Evolutionary conservation across 2,113 vertebrate species (phyloP).

Genomic region (Rhegmatorhina hoffmannsi): DNA sequence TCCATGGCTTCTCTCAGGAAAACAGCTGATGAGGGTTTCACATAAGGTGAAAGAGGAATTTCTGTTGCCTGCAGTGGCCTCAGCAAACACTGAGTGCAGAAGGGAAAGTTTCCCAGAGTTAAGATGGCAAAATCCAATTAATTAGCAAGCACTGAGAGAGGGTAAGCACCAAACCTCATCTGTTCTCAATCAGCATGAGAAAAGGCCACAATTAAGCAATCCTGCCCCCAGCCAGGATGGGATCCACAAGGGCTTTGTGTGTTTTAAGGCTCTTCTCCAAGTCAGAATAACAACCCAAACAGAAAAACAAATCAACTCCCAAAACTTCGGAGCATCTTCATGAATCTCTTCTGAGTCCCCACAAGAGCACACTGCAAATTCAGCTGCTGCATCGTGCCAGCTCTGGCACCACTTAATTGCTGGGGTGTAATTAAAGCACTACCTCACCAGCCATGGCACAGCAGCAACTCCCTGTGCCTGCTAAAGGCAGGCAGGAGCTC

Average conservation of each 20-base stretch:
- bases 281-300: background rate
- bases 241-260: background rate
- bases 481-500: background rate
- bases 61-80: background rate
- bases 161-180: background rate
- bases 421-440: background rate
- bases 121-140: background rate
- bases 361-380: background rate
- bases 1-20: background rate
- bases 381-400: background rate
- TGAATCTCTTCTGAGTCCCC: background rate
- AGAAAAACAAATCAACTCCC: background rate
- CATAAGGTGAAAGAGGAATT: background rate
- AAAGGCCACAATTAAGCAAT: background rate
- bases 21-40: background rate
- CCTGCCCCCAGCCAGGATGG: background rate
- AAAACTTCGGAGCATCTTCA: background rate
- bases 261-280: background rate
- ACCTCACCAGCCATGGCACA: background rate
- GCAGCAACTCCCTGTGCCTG: background rate
- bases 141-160: background rate
- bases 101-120: background rate
- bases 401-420: background rate
- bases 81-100: background rate
- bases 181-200: background rate